phyloP scores from a whole-genome alignment of 2,113 vertebrate genomes.

The Atractosteus spatula region DNA sequence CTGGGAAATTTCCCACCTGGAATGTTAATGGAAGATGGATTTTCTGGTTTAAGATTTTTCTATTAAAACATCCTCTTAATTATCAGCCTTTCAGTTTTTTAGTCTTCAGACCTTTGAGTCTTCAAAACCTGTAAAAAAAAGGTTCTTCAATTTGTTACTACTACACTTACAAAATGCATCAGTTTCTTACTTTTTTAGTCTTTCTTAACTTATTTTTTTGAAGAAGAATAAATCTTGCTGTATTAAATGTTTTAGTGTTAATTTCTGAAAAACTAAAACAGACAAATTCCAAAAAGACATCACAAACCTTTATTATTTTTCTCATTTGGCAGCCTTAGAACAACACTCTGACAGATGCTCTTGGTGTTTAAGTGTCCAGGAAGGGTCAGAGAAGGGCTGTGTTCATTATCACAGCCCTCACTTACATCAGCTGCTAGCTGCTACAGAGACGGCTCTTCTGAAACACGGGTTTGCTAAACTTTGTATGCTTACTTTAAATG shows the following conservation, averaged over 20 bases:
- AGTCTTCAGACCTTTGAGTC: not conserved
- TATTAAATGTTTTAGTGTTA: constrained; percentile 13
- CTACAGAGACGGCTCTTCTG: no score
- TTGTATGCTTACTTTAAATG: no score
- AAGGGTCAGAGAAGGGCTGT: not conserved
- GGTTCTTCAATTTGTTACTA: not conserved
- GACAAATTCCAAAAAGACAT: constrained; percentile 39
- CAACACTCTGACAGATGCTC: constrained; percentile 53
- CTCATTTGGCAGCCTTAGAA: constrained; percentile 42
- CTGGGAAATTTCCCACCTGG: no score
- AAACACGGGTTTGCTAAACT: no score
- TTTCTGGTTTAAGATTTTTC: no score
- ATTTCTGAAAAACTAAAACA: constrained; percentile 42
- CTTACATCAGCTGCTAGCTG: no score
- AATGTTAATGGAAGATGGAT: no score
- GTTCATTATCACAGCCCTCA: not conserved
- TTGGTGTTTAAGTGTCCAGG: constrained; percentile 20
- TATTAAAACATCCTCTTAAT: no score
- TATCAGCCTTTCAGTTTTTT: no score
- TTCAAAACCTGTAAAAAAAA: constrained; percentile 7
- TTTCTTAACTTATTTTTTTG: not conserved
- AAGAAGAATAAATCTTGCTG: constrained; percentile 10
- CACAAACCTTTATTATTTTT: constrained; percentile 46
- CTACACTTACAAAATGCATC: not conserved
- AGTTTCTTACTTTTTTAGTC: not conserved